Percentiles rank a stretch among this genome's conserved stretches.
Conservation (phyloP, 1,140 invertebrate genomes). For the Steinernema khuongi region DNA sequence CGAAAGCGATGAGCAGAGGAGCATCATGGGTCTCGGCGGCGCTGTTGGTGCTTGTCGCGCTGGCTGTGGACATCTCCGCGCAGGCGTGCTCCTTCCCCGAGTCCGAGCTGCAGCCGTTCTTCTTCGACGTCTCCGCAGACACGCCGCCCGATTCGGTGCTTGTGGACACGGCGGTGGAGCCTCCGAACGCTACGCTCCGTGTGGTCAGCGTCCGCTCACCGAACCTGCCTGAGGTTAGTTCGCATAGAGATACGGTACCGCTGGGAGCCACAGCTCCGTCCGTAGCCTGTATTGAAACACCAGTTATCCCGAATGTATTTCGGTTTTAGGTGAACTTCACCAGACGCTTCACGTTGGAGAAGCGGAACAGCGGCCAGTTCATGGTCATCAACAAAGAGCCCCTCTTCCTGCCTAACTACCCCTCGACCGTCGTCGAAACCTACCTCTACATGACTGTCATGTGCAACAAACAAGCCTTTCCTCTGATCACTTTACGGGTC, state of each 20-base stretch:
- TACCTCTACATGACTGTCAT: conserved; percentile 51
- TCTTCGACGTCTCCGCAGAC: conserved; percentile 48
- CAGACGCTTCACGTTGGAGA: conserved; percentile 34
- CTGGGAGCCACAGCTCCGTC: background rate
- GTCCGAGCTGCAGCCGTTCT: conserved; percentile 42
- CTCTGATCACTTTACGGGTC: conserved; percentile 52
- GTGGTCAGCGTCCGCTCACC: conserved; percentile 46
- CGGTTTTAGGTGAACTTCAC: conserved; percentile 38
- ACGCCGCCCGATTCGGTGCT: conserved; percentile 41
- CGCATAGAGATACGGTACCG: background rate
- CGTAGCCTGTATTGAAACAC: background rate
- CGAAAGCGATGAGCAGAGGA: conserved; percentile 4
- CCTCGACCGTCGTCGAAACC: conserved; percentile 53
- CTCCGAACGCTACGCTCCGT: conserved; percentile 45
- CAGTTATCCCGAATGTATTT: background rate
- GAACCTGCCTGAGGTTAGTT: conserved; percentile 41
- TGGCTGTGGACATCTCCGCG: background rate
- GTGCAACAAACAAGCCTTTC: conserved; percentile 49
- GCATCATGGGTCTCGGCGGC: background rate
- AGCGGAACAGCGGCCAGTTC: conserved; percentile 48
- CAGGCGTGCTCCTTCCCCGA: conserved; percentile 46
- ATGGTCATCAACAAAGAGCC: conserved; percentile 33
- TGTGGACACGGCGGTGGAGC: conserved; percentile 54
- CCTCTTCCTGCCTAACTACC: conserved; percentile 48
- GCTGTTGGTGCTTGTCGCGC: background rate